These are phyloP conservation scores for Drosophila glabriapex DNA, from an alignment of 2,888 invertebrate genomes.

Conservation along the genomic window DNA sequence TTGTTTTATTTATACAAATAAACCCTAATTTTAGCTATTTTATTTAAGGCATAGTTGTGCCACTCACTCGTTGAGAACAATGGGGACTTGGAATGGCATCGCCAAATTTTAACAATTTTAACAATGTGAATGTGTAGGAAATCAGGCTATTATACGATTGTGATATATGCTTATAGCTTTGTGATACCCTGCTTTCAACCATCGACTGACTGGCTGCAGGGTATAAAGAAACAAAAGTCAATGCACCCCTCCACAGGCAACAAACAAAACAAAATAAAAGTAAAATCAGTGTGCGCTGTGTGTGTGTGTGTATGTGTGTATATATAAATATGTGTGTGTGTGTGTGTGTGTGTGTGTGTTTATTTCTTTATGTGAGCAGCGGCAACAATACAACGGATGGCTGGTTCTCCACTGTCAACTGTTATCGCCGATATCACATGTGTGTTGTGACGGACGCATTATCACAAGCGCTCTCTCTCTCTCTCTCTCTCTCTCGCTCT, in stretches of 20 bases:
- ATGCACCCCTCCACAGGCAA: conserved; percentile 52
- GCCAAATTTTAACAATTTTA: neutral
- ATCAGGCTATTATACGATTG: neutral
- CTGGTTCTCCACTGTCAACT: conserved; percentile 65
- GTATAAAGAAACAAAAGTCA: conserved; percentile 58
- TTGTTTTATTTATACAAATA: no score
- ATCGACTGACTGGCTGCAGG: conserved; percentile 1
- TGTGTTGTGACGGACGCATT: conserved; percentile 50
- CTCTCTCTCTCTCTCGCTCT: conserved; percentile 3
- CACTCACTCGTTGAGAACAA: neutral
- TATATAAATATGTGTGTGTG: neutral
- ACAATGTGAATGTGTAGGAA: neutral
- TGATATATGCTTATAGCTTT: neutral
- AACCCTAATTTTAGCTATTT: neutral
- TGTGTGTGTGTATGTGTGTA: neutral
- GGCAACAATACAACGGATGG: conserved; percentile 41
- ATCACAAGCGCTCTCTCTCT: conserved; percentile 44
- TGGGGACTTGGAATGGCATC: neutral
- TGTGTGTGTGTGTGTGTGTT: conserved; percentile 4
- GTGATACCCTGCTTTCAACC: conserved; percentile 15
- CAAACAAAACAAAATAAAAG: conserved; percentile 30
- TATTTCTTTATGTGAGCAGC: conserved; percentile 37
- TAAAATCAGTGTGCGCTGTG: conserved; percentile 46
- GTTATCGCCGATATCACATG: conserved; percentile 73
- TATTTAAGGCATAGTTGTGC: neutral